phyloP scores from a whole-genome alignment of 1,140 invertebrate genomes.

The Lineus longissimus region DNA sequence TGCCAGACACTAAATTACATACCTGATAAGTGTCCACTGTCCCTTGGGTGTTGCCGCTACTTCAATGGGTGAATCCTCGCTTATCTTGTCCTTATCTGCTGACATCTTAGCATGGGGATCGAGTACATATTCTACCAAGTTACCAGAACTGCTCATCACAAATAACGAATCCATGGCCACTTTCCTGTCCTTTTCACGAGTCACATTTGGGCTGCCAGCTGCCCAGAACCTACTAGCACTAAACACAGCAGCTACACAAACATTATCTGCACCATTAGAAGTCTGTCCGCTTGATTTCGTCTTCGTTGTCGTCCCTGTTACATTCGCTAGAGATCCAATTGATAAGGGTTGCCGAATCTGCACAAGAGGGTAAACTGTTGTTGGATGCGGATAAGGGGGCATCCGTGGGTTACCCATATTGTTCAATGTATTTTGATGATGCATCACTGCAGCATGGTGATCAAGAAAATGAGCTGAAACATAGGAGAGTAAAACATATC shows the following conservation, averaged over 20 bases:
- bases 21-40: constrained; percentile 73
- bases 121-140: constrained; percentile 83
- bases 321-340: constrained; percentile 26
- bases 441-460: constrained; percentile 64
- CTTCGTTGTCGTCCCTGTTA: neutral
- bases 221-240: constrained; percentile 72
- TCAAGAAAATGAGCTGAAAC: constrained; percentile 31
- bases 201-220: constrained; percentile 54
- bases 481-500: neutral
- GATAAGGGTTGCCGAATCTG: constrained; percentile 74
- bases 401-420: constrained; percentile 68
- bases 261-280: constrained; percentile 28
- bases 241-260: constrained; percentile 75
- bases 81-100: constrained; percentile 62
- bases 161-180: constrained; percentile 76
- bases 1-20: neutral
- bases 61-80: constrained; percentile 86
- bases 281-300: neutral
- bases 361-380: constrained; percentile 71
- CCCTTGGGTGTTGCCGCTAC: constrained; percentile 78
- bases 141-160: constrained; percentile 82
- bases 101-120: constrained; percentile 66
- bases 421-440: constrained; percentile 65
- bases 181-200: constrained; percentile 50
- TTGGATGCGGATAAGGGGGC: constrained; percentile 83